phyloP scores from a whole-genome alignment of 2,888 invertebrate genomes.

The Polydrusus cervinus region DNA sequence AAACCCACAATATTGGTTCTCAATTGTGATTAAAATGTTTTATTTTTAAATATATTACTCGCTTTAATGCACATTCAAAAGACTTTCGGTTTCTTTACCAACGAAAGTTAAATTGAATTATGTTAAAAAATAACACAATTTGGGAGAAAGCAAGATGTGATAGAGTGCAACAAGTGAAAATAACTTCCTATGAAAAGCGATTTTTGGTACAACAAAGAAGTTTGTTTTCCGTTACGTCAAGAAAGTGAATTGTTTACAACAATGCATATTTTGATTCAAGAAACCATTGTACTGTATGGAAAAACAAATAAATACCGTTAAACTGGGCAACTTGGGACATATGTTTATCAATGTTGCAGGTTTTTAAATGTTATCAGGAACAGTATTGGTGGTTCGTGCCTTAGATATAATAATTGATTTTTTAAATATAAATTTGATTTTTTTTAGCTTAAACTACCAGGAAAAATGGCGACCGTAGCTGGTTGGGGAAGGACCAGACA shows the following conservation, averaged over 20 bases:
- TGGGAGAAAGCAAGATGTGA: conserved; percentile 1
- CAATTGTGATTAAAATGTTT: not conserved
- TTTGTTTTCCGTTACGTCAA: not conserved
- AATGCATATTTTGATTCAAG: not conserved
- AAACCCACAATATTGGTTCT: not conserved
- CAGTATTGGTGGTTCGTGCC: no score
- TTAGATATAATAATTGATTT: no score
- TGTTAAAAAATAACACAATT: conserved; percentile 6
- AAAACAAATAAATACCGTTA: no score
- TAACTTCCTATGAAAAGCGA: conserved; percentile 3
- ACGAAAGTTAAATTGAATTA: not conserved
- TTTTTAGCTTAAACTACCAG: conserved; percentile 81
- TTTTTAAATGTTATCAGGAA: no score
- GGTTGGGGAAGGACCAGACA: conserved; percentile 95
- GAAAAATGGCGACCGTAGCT: conserved; percentile 92
- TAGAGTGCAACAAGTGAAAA: conserved; percentile 3
- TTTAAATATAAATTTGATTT: no score
- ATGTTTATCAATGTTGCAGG: no score
- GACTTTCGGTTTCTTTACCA: conserved; percentile 6
- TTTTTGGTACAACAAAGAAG: not conserved
- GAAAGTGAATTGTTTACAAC: not conserved
- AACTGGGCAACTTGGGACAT: no score
- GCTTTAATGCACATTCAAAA: not conserved
- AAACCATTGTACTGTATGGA: no score
- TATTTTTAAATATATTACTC: not conserved